Evolutionary conservation across 2,888 invertebrate species (phyloP).

Genomic region (Baccha elongata): DNA sequence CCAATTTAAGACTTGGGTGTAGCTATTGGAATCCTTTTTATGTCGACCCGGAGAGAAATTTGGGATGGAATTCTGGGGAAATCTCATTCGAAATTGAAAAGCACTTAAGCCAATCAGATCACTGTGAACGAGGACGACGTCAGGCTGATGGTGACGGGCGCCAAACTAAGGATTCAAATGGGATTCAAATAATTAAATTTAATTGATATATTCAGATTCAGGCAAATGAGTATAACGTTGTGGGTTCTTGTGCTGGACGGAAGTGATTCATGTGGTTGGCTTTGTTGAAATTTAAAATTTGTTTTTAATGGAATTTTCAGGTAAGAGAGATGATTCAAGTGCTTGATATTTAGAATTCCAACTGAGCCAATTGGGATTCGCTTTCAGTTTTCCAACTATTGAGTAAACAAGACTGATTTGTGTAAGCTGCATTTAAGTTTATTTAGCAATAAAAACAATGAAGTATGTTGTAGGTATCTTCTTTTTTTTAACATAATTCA

Average conservation of each 20-base stretch:
- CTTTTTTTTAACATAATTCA: too few relatives aligned
- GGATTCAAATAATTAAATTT: slow-evolving; percentile 71
- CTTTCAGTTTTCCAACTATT: slow-evolving; percentile 30
- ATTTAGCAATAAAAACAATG: too few relatives aligned
- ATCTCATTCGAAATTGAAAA: slow-evolving; percentile 69
- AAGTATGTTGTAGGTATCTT: too few relatives aligned
- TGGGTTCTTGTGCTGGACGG: background rate
- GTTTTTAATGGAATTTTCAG: slow-evolving; percentile 61
- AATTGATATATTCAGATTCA: slow-evolving; percentile 72
- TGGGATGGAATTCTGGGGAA: slow-evolving; percentile 26
- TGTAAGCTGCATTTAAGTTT: too few relatives aligned
- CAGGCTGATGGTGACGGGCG: slow-evolving; percentile 8
- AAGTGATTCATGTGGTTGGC: slow-evolving; percentile 13
- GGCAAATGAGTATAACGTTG: slow-evolving; percentile 36
- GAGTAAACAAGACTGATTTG: slow-evolving; percentile 31
- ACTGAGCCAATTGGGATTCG: slow-evolving; percentile 35
- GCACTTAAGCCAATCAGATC: slow-evolving; percentile 73
- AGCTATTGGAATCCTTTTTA: slow-evolving; percentile 51
- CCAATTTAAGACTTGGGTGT: slow-evolving; percentile 25
- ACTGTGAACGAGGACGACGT: slow-evolving; percentile 28
- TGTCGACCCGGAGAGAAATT: slow-evolving; percentile 3
- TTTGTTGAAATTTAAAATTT: slow-evolving; percentile 62
- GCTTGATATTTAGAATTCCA: slow-evolving; percentile 33
- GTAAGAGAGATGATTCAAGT: slow-evolving; percentile 18
- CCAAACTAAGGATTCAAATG: slow-evolving; percentile 41